Evolutionary conservation across 2,113 vertebrate species (phyloP).

Genomic region (Chloropsis cyanopogon): DNA sequence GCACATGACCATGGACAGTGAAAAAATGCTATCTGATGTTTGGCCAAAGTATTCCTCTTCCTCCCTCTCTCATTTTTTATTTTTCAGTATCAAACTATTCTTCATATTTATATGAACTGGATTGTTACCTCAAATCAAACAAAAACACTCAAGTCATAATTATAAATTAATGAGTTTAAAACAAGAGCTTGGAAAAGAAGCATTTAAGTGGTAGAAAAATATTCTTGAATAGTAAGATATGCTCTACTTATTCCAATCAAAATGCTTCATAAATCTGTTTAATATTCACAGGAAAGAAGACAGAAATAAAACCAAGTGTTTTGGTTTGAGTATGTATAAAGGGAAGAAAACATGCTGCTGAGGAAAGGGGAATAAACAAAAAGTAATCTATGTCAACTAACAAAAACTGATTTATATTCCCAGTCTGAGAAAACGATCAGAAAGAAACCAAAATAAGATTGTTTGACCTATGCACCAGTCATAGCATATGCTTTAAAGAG

Average conservation of each 20-base stretch:
- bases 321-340: neutral
- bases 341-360: neutral
- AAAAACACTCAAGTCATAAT: conserved; percentile 19
- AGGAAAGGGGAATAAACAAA: neutral
- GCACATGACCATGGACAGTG: neutral
- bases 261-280: conserved; percentile 30
- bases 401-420: conserved; percentile 44
- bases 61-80: neutral
- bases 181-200: neutral
- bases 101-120: neutral
- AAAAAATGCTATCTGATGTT: neutral
- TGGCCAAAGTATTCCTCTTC: neutral
- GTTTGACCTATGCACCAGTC: conserved; percentile 50
- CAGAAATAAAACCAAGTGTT: neutral
- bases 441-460: conserved; percentile 52
- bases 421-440: conserved; percentile 11
- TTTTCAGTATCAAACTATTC: neutral
- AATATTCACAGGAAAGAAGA: conserved; percentile 9
- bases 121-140: conserved; percentile 18
- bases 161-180: conserved; percentile 28
- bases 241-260: conserved; percentile 2
- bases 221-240: neutral
- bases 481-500: conserved; percentile 6
- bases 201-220: neutral
- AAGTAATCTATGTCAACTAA: conserved; percentile 49